These are phyloP conservation scores for Prunella strophiata DNA, from an alignment of 2,797 vertebrate species.

Conservation along the genomic window DNA sequence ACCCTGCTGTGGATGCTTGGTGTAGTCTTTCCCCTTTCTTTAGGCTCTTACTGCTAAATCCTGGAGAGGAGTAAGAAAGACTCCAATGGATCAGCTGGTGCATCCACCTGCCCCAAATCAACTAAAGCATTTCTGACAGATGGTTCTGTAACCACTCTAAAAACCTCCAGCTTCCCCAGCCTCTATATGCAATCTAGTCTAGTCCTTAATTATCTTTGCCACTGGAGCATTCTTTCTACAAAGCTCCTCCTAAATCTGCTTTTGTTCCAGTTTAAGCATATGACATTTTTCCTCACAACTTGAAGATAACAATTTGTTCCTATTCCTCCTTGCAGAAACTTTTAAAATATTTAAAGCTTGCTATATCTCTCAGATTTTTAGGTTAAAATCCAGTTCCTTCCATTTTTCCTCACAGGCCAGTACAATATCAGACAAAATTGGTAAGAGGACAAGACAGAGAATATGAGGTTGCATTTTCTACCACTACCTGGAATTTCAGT, in stretches of 20 bases:
- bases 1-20: neutral
- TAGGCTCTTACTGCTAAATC: neutral
- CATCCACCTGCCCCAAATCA: neutral
- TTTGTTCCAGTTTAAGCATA: neutral
- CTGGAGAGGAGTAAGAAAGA: neutral
- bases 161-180: neutral
- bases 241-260: neutral
- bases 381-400: neutral
- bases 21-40: neutral
- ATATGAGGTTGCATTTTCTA: neutral
- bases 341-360: slow-evolving; percentile 8
- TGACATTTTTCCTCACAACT: neutral
- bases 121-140: neutral
- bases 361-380: neutral
- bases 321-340: neutral
- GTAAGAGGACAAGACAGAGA: neutral
- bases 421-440: neutral
- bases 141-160: neutral
- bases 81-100: neutral
- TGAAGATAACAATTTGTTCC: neutral
- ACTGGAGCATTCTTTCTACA: neutral
- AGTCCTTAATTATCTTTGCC: neutral
- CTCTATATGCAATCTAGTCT: neutral
- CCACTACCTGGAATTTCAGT: neutral
- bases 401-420: neutral